phyloP scores from a whole-genome alignment of 2,113 vertebrate genomes.

The Ailuropoda melanoleuca region DNA sequence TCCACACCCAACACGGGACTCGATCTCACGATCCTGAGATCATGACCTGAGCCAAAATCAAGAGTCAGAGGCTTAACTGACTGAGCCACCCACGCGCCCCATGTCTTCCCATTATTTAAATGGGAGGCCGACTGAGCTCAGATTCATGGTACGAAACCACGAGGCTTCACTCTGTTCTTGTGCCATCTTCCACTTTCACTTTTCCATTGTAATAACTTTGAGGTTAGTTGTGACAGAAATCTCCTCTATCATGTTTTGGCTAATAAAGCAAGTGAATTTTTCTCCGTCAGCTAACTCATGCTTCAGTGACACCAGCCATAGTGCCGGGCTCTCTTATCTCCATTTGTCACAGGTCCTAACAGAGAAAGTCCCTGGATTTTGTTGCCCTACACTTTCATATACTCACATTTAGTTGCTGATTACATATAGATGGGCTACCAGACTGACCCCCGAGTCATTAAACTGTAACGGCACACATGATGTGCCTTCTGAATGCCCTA shows the following conservation, averaged over 20 bases:
- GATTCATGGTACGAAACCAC: background rate
- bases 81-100: too few species aligned
- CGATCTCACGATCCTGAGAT: background rate
- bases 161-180: background rate
- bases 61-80: background rate
- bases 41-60: background rate
- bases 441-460: background rate
- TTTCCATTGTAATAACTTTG: conserved; percentile 13
- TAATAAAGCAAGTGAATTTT: background rate
- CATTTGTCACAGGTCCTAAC: background rate
- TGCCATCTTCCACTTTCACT: background rate
- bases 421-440: background rate
- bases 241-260: background rate
- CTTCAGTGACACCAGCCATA: background rate
- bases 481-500: background rate
- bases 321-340: background rate
- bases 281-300: background rate
- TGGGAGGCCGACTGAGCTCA: background rate
- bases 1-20: background rate
- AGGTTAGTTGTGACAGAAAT: background rate
- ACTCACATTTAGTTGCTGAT: background rate
- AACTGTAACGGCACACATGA: conserved; percentile 4
- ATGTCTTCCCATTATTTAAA: background rate
- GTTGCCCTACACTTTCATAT: background rate
- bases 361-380: background rate